Base-by-base conservation (phyloP, 2,888 invertebrate genomes). In the Meteorus colon region DNA sequence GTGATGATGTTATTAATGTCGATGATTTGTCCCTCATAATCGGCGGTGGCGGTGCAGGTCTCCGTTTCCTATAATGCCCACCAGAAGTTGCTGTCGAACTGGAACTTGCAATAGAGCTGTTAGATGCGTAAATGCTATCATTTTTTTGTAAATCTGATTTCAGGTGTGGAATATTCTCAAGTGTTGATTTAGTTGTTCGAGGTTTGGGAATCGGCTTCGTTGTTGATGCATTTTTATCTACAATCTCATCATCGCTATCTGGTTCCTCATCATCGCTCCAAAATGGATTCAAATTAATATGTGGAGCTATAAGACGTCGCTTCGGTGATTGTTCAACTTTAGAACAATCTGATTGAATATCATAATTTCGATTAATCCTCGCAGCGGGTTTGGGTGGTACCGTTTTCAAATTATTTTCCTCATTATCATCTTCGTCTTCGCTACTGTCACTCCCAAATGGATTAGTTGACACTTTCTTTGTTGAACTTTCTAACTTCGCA, bases 401-500 rank as follows among this genome's bases (percentile, higher is more conserved):
- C 6, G 77, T 41, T 37, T 72, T 68, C 24, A 41, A 74, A 8
- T 19, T 27, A 4, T 12, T 65, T 29, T 29, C 69, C 10, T 79
- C 76, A 1, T 73, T 71, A 3, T 81, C 81, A 4, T 81, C 80
- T 4, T 77, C 74, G 19, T 80, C 77, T 19, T 80, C 81, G 79
- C 94, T 94, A 73, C 92, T 93, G 80, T 91, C 91, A 81, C 93
- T 93, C 37, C 93, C 94, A 86, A 95, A 95, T 2, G 95, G 95
- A 91, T 95, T 95, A n/a, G 91, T 91, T 24, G 84, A 73, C 55
- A 41, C 37, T 74, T 27, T 45, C 27, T 19, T 72, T 65, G 10
- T 31, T 24, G n/a, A 45, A 59, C 65, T 51, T 48, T 67, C 16
- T 19, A n/a, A 12, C 27, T 5, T 67, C 19, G 5, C n/a, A 1